phyloP scores from a whole-genome alignment of 2,113 vertebrate species.

The Peromyscus leucopus region DNA sequence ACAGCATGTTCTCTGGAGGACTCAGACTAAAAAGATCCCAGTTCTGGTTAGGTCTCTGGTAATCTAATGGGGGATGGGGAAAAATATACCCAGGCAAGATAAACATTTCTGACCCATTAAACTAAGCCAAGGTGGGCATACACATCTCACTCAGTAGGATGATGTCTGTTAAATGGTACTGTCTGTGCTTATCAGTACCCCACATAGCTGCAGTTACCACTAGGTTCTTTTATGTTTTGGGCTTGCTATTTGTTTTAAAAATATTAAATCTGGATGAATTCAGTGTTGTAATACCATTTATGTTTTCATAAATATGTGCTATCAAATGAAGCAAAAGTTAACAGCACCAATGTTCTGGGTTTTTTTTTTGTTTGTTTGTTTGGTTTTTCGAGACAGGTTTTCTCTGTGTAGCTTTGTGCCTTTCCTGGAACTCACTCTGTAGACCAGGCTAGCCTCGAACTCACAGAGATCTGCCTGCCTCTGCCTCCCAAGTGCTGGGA shows the following conservation, averaged over 20 bases:
- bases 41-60: neutral
- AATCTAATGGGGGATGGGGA: constrained; percentile 10
- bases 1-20: neutral
- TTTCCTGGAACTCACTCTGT: too few relatives aligned
- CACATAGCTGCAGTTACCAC: neutral
- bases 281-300: neutral
- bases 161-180: neutral
- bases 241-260: constrained; percentile 41
- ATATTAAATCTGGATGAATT: constrained; percentile 34
- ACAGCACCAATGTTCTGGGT: neutral
- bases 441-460: too few relatives aligned
- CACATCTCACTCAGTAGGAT: neutral
- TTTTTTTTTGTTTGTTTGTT: too few relatives aligned
- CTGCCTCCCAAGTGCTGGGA: too few relatives aligned
- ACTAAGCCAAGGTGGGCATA: neutral
- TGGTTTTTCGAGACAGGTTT: too few relatives aligned
- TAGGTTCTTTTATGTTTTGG: neutral
- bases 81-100: neutral
- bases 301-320: neutral
- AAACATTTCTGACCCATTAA: constrained; percentile 19
- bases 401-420: too few relatives aligned
- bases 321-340: constrained; percentile 31
- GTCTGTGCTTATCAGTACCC: neutral
- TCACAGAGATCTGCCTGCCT: too few relatives aligned
- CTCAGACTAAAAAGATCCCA: neutral